Percentiles rank a stretch among this genome's conserved stretches.
phyloP scores from a whole-genome alignment of 1,140 invertebrate species.

The Bombus affinis region DNA sequence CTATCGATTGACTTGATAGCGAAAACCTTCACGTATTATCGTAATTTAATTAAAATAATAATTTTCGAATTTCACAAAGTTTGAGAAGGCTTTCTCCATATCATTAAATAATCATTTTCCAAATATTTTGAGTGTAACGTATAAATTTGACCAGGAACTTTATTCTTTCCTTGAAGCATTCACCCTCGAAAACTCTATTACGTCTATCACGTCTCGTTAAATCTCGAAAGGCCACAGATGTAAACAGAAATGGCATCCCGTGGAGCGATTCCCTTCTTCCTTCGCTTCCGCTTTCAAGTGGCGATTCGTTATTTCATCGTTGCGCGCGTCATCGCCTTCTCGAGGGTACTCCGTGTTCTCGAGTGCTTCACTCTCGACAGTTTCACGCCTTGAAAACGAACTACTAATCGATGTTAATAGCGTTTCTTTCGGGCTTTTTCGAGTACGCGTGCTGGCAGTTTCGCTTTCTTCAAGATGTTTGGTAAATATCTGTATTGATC shows the following conservation, averaged over 20 bases:
- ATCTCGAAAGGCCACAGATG: slow-evolving; percentile 65
- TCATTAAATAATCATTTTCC: too few relatives aligned
- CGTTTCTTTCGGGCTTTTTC: neutral
- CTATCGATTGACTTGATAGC: too few relatives aligned
- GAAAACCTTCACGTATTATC: too few relatives aligned
- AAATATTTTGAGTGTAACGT: too few relatives aligned
- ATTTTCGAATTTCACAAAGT: too few relatives aligned
- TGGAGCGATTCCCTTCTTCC: slow-evolving; percentile 35
- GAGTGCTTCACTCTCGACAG: neutral
- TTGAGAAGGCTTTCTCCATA: too few relatives aligned
- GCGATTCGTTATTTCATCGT: slow-evolving; percentile 50
- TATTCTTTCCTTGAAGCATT: slow-evolving; percentile 26
- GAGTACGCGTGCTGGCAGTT: neutral
- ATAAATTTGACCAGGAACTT: too few relatives aligned
- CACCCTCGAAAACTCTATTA: slow-evolving; percentile 23
- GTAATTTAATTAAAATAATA: too few relatives aligned
- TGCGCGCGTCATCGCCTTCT: slow-evolving; percentile 39
- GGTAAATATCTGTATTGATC: neutral
- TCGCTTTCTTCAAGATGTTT: neutral
- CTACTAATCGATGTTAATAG: slow-evolving; percentile 16
- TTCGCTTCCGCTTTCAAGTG: slow-evolving; percentile 53
- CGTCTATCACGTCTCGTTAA: slow-evolving; percentile 71
- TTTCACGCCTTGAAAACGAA: slow-evolving; percentile 2
- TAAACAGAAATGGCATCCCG: slow-evolving; percentile 75
- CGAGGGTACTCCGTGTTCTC: slow-evolving; percentile 35